Evolutionary conservation across 2,888 invertebrate genomes (phyloP).

Genomic region (Acanthacorydalis orientalis): DNA sequence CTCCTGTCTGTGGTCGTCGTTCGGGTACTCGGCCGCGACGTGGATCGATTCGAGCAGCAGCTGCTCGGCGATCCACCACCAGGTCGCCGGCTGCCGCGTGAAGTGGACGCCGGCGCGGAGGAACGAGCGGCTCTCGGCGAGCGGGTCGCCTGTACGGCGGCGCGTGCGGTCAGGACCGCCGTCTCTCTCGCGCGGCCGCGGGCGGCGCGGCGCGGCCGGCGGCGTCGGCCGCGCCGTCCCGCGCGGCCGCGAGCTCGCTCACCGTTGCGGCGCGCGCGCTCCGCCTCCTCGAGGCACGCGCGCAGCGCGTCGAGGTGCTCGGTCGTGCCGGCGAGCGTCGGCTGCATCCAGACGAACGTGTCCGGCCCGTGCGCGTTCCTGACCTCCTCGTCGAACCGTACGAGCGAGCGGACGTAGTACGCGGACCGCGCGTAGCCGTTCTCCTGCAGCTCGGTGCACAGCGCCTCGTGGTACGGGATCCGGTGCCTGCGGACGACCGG

Average conservation of each 20-base stretch:
- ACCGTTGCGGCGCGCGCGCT: conserved; percentile 16
- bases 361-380: conserved; percentile 33
- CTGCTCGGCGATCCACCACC: conserved; percentile 40
- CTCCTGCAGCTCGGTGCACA: conserved; percentile 35
- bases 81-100: conserved; percentile 28
- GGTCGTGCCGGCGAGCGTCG: conserved; percentile 17
- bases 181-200: too few species aligned
- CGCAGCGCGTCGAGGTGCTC: conserved; percentile 18
- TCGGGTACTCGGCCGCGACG: conserved; percentile 25
- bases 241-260: background rate
- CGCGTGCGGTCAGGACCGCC: too few species aligned
- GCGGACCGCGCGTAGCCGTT: conserved; percentile 30
- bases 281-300: conserved; percentile 15
- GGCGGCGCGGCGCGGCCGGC: conserved; percentile 13
- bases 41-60: conserved; percentile 30
- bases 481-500: conserved; percentile 24
- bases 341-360: conserved; percentile 26
- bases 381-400: conserved; percentile 35
- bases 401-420: conserved; percentile 32
- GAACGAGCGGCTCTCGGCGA: conserved; percentile 27
- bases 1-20: conserved; percentile 32
- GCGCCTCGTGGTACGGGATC: conserved; percentile 33
- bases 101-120: conserved; percentile 27
- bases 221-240: background rate
- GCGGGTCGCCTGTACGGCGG: conserved; percentile 20